A percentile compares a stretch with the other conserved stretches of the same genome.
phyloP scores from a whole-genome alignment of 2,113 vertebrate genomes.

The Hassar affinis region DNA sequence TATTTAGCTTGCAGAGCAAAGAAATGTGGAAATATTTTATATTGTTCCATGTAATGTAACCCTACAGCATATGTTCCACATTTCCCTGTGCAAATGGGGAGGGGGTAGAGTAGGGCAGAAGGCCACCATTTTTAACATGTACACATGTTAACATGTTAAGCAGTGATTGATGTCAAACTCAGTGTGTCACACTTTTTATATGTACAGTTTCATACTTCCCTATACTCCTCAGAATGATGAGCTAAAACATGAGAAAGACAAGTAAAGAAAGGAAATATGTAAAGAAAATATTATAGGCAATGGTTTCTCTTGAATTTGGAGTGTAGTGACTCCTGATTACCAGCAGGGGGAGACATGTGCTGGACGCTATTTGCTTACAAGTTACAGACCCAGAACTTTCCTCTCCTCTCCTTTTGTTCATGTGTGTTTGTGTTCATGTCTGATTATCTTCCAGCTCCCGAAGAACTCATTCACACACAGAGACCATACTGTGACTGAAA shows the following conservation, averaged over 20 bases:
- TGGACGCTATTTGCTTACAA: conserved; percentile 8
- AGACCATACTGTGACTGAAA: conserved; percentile 44
- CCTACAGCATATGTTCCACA: background rate
- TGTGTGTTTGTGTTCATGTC: conserved; percentile 44
- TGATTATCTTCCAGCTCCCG: conserved; percentile 54
- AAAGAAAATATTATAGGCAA: no score
- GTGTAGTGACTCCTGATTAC: background rate
- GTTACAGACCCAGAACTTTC: background rate
- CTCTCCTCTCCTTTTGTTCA: background rate
- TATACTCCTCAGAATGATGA: background rate
- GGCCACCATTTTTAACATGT: background rate
- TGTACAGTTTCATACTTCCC: background rate
- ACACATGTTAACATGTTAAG: no score
- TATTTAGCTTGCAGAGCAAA: background rate
- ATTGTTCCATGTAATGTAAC: background rate
- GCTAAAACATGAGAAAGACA: background rate
- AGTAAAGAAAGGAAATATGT: background rate
- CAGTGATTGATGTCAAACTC: background rate
- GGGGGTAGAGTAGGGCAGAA: background rate
- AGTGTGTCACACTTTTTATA: background rate
- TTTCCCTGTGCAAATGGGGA: background rate
- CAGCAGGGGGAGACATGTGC: conserved; percentile 55
- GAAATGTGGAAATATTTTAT: background rate
- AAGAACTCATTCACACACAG: conserved; percentile 50
- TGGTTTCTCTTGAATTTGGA: background rate